These are phyloP conservation scores for Neodon shergylaensis DNA, from an alignment of 2,113 vertebrate species.

Conservation along the genomic window DNA sequence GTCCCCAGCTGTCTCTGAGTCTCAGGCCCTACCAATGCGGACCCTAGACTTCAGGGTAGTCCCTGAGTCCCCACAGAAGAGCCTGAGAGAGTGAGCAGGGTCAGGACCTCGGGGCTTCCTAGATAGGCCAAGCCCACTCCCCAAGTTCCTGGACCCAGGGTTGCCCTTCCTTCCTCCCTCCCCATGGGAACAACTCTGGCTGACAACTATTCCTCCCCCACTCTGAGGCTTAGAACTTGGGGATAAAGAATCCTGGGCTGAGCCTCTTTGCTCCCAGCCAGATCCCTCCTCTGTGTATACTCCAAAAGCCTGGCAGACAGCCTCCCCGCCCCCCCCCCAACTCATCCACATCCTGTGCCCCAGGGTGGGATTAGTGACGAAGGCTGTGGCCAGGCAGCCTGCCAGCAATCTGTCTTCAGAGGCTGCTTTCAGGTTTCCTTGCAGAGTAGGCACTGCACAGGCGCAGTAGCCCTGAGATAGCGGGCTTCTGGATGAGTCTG, in stretches of 20 bases:
- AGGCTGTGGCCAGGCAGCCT: background rate
- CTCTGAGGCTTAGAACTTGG: background rate
- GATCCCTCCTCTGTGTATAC: rapidly evolving
- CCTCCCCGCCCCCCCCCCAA: too few relatives aligned
- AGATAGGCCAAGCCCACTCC: rapidly evolving
- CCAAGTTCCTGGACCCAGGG: background rate
- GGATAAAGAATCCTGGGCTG: background rate
- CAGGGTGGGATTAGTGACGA: background rate
- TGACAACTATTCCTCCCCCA: rapidly evolving
- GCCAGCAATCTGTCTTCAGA: slow-evolving; percentile 9
- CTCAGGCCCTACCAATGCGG: background rate
- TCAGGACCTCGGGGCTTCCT: background rate
- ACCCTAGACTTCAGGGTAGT: background rate
- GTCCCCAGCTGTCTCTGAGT: rapidly evolving
- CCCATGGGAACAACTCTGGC: background rate
- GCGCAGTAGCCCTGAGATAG: background rate
- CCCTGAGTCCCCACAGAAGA: background rate
- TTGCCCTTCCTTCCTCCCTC: too few relatives aligned
- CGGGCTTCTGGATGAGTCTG: background rate
- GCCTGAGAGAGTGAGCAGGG: too few relatives aligned
- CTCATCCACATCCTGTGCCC: background rate
- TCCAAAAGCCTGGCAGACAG: slow-evolving; percentile 9
- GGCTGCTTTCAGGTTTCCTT: background rate
- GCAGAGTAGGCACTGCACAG: background rate
- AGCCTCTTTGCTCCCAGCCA: background rate